Conservation (phyloP, 2,888 invertebrate species). For the Papilio elwesi region DNA sequence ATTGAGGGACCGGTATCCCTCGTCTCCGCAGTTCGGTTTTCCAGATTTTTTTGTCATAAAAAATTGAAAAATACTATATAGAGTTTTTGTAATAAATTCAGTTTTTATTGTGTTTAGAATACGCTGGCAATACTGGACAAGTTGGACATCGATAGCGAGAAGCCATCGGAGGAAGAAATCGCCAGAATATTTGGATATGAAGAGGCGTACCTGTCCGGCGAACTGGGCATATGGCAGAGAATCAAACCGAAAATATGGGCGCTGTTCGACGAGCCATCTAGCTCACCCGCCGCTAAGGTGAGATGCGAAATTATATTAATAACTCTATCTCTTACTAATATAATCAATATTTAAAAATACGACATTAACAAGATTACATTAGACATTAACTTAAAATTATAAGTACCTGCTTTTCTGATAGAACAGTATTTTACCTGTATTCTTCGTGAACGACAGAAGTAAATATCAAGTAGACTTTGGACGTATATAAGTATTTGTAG, state of each 20-base stretch:
- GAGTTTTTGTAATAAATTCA: background rate
- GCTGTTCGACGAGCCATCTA: slow-evolving; percentile 97
- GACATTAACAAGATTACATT: no score
- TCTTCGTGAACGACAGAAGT: no score
- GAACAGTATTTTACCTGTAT: no score
- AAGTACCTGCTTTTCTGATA: no score
- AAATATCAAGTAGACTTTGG: no score
- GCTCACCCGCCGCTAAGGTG: slow-evolving; percentile 96
- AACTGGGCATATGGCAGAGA: slow-evolving; percentile 93
- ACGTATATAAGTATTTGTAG: no score
- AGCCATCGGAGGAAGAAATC: slow-evolving; percentile 96
- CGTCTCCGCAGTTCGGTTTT: no score
- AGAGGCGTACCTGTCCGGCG: slow-evolving; percentile 91
- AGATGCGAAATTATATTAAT: slow-evolving; percentile 43
- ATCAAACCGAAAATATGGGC: slow-evolving; percentile 97
- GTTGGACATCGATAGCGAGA: slow-evolving; percentile 96
- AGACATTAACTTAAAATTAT: no score
- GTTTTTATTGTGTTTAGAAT: slow-evolving; percentile 85
- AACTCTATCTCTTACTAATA: background rate
- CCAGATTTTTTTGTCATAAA: no score
- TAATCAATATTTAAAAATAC: background rate
- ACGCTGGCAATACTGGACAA: slow-evolving; percentile 98
- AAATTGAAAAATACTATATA: no score
- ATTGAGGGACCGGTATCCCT: no score
- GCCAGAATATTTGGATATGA: slow-evolving; percentile 96